These are phyloP conservation scores for Idris sp. DNA, from an alignment of 1,140 invertebrate species.

Conservation along the genomic window DNA sequence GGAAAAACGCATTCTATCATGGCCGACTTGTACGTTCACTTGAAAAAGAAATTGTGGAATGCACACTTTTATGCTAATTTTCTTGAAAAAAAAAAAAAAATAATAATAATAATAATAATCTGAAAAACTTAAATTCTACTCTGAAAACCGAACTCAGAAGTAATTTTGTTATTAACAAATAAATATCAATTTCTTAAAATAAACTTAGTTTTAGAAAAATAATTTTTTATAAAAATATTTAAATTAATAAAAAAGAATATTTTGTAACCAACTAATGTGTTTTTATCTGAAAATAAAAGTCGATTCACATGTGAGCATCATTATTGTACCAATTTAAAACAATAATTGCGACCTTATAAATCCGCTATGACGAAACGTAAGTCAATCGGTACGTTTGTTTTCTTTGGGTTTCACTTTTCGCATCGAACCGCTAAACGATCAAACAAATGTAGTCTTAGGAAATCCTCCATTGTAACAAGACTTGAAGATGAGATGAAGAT, in stretches of 20 bases:
- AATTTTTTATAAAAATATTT: no score
- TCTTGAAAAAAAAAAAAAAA: no score
- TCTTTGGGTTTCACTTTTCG: constrained; percentile 42
- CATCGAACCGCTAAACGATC: constrained; percentile 31
- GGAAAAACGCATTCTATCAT: constrained; percentile 36
- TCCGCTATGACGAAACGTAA: constrained; percentile 29
- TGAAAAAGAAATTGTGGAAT: no score
- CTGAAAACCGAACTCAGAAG: no score
- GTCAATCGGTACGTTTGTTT: constrained; percentile 18
- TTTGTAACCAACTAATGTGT: no score
- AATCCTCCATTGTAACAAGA: constrained; percentile 34
- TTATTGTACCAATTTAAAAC: constrained; percentile 41
- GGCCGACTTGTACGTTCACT: not conserved
- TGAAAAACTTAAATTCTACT: no score
- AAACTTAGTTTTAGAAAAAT: no score
- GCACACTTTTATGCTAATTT: no score
- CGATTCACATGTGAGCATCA: constrained; percentile 35
- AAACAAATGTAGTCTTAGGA: constrained; percentile 14
- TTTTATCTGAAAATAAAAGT: constrained; percentile 38
- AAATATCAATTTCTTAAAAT: no score
- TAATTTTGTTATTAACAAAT: no score
- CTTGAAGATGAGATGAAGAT: not conserved
- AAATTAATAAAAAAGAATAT: no score
- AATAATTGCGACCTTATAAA: constrained; percentile 49
- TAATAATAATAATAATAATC: no score